Percentiles rank a stretch among this genome's conserved stretches.
phyloP scores from a whole-genome alignment of 2,113 vertebrate species.

The Lophura nycthemera region DNA sequence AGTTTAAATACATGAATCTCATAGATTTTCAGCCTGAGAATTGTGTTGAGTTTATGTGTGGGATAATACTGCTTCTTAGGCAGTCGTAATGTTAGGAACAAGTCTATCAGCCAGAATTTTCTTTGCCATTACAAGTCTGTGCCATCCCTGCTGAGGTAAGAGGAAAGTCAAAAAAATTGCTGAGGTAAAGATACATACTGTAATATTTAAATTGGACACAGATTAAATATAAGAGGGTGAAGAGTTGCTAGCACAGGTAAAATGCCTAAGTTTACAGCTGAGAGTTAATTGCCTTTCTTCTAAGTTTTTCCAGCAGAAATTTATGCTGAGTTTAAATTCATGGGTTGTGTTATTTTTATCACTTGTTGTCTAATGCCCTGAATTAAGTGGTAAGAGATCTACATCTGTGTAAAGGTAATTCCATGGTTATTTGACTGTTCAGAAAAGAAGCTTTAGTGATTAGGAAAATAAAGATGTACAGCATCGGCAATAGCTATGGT shows the following conservation, averaged over 20 bases:
- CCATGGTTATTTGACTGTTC: neutral
- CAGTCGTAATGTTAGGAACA: neutral
- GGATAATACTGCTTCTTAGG: neutral
- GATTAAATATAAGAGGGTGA: neutral
- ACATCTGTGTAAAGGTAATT: neutral
- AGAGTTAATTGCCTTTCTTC: neutral
- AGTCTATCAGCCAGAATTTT: neutral
- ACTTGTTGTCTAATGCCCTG: neutral
- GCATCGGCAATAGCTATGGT: neutral
- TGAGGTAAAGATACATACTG: neutral
- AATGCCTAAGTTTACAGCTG: neutral
- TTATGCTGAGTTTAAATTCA: conserved; percentile 21
- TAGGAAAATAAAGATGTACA: neutral
- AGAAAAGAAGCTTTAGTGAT: neutral
- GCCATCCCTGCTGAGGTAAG: neutral
- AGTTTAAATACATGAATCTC: neutral
- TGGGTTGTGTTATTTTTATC: neutral
- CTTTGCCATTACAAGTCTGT: neutral
- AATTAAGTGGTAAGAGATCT: neutral
- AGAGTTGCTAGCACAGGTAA: conserved; percentile 8
- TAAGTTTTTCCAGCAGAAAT: conserved; percentile 32
- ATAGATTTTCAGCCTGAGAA: neutral
- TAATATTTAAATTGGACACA: neutral
- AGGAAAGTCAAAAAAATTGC: neutral
- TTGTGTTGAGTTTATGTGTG: neutral